Percentiles rank a stretch among this genome's conserved stretches.
phyloP scores from a whole-genome alignment of 2,888 invertebrate genomes.

The Suillia variegata region DNA sequence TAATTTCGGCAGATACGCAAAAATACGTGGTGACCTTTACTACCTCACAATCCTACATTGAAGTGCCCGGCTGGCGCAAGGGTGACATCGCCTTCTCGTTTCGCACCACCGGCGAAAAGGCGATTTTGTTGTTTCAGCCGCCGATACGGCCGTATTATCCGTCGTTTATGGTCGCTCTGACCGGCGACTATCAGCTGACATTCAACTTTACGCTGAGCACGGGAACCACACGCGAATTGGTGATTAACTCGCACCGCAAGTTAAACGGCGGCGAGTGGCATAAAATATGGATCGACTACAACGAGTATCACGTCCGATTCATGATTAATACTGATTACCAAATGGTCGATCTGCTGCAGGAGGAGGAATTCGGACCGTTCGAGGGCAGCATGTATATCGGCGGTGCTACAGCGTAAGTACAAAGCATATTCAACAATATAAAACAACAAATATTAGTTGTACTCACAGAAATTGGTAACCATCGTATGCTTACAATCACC shows the following conservation, averaged over 20 bases:
- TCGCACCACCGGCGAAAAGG: conserved; percentile 87
- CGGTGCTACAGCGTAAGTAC: conserved; percentile 85
- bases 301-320: conserved; percentile 89
- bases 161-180: conserved; percentile 89
- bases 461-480: no score
- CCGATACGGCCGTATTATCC: conserved; percentile 88
- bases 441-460: no score
- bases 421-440: no score
- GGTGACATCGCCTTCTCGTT: conserved; percentile 93
- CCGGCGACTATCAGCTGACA: conserved; percentile 84
- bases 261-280: conserved; percentile 95
- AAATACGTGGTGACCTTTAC: conserved; percentile 93
- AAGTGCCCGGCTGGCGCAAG: conserved; percentile 91
- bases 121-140: conserved; percentile 88
- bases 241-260: conserved; percentile 80
- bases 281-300: conserved; percentile 94
- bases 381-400: conserved; percentile 94
- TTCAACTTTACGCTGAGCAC: conserved; percentile 90
- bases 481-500: no score
- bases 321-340: conserved; percentile 90
- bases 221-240: conserved; percentile 79
- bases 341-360: conserved; percentile 82
- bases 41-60: conserved; percentile 88
- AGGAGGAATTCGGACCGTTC: conserved; percentile 90
- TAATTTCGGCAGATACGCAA: conserved; percentile 73